A percentile compares a stretch with the other conserved stretches of the same genome.
These are phyloP conservation scores for Diogma glabrata DNA, from an alignment of 2,888 invertebrate genomes.

Conservation along the genomic window DNA sequence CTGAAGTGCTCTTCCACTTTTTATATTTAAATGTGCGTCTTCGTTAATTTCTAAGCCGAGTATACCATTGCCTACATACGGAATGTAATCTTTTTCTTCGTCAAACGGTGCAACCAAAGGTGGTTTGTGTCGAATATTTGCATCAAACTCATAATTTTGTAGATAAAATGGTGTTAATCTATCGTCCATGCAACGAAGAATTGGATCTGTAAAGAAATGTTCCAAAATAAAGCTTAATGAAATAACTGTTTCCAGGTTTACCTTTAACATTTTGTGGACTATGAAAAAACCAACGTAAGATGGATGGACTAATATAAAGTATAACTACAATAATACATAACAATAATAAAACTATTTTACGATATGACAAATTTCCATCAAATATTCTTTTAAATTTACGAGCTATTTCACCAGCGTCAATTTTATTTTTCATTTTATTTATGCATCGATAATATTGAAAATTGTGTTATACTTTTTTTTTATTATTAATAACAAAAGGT, in stretches of 20 bases:
- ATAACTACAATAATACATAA: conserved; percentile 46
- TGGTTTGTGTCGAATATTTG: conserved; percentile 50
- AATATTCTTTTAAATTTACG: conserved; percentile 30
- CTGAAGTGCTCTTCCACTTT: conserved; percentile 52
- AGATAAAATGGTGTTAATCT: conserved; percentile 48
- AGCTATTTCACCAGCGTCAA: conserved; percentile 31
- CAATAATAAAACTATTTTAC: conserved; percentile 32
- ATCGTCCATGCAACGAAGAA: conserved; percentile 54
- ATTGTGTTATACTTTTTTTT: too few relatives aligned
- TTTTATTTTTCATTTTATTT: conserved; percentile 32
- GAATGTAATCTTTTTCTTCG: conserved; percentile 49
- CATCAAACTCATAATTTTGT: conserved; percentile 52
- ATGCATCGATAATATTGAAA: conserved; percentile 29
- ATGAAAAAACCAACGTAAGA: conserved; percentile 50
- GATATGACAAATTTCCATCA: conserved; percentile 32
- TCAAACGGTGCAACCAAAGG: conserved; percentile 39
- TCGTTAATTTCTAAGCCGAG: conserved; percentile 52
- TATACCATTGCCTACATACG: conserved; percentile 65
- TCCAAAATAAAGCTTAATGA: background rate
- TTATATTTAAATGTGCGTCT: conserved; percentile 54
- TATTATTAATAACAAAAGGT: too few relatives aligned
- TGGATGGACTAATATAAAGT: conserved; percentile 51
- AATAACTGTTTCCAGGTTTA: conserved; percentile 16
- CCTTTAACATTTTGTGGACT: conserved; percentile 37
- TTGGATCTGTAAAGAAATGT: conserved; percentile 28